Evolutionary conservation across 2,888 invertebrate species (phyloP).

Genomic region (Eupsilia transversa): DNA sequence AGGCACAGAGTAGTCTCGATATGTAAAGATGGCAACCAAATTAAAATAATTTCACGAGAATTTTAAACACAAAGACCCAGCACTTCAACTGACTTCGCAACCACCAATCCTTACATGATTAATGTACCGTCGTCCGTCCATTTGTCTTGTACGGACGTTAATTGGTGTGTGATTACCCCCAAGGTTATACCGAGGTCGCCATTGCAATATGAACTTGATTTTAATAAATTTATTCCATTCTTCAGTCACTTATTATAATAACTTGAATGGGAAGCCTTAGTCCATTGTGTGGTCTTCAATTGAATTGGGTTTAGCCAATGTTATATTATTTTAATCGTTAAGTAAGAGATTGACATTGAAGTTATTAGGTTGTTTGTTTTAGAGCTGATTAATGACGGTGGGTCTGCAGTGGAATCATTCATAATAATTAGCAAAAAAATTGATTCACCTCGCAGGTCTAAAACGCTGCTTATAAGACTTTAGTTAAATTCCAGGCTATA

Average conservation of each 20-base stretch:
- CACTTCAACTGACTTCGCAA: conserved; percentile 45
- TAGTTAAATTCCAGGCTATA: neutral
- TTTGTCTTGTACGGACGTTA: conserved; percentile 84
- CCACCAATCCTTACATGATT: conserved; percentile 74
- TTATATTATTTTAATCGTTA: conserved; percentile 40
- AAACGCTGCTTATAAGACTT: neutral
- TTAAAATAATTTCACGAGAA: conserved; percentile 10
- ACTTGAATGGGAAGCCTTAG: conserved; percentile 32
- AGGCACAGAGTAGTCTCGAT: no score
- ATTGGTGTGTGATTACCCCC: conserved; percentile 80
- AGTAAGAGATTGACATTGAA: conserved; percentile 14
- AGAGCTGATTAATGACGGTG: conserved; percentile 17
- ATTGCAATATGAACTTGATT: conserved; percentile 66
- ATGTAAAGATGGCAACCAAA: neutral
- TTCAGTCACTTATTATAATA: conserved; percentile 47
- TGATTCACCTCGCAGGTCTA: neutral
- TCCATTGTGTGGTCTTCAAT: conserved; percentile 51
- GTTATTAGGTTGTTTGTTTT: conserved; percentile 25
- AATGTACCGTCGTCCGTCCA: conserved; percentile 80
- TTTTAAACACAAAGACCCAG: conserved; percentile 35
- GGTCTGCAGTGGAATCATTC: conserved; percentile 16
- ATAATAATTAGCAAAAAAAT: neutral
- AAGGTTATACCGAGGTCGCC: conserved; percentile 67
- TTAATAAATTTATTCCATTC: conserved; percentile 56
- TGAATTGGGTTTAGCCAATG: conserved; percentile 28